Percentiles rank a stretch among this genome's conserved stretches.
phyloP scores from a whole-genome alignment of 1,140 invertebrate species.

The Scaptomyza montana region DNA sequence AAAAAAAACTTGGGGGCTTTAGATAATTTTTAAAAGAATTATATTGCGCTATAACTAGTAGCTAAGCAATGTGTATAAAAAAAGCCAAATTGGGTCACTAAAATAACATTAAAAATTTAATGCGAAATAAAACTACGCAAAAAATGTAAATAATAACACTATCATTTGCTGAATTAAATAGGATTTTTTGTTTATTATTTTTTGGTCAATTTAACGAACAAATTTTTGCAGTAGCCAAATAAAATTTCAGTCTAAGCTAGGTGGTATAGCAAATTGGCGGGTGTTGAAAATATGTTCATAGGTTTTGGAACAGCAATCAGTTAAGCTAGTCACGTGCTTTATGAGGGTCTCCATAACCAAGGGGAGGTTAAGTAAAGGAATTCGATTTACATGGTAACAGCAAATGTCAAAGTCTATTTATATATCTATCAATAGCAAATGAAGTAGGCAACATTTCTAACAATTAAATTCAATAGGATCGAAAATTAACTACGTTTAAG shows the following conservation, averaged over 20 bases:
- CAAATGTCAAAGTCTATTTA: constrained; percentile 18
- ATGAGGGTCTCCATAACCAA: constrained; percentile 55
- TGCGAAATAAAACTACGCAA: not conserved
- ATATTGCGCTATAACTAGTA: not conserved
- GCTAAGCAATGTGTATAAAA: not conserved
- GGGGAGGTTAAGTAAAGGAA: constrained; percentile 60
- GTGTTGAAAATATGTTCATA: constrained; percentile 13
- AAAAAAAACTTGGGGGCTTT: constrained; percentile 14
- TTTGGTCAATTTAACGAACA: constrained; percentile 37
- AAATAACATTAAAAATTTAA: not conserved
- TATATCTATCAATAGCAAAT: constrained; percentile 40
- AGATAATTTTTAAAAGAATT: not conserved
- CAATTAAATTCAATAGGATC: constrained; percentile 56
- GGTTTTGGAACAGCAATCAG: constrained; percentile 28
- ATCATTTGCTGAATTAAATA: constrained; percentile 6
- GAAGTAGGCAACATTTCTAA: constrained; percentile 6
- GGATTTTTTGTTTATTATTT: not conserved
- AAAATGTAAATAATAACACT: not conserved
- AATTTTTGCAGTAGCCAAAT: constrained; percentile 15
- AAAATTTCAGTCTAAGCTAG: constrained; percentile 17
- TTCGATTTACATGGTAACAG: constrained; percentile 34
- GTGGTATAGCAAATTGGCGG: constrained; percentile 19
- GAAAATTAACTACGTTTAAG: constrained; percentile 48
- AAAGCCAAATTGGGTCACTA: constrained; percentile 1
- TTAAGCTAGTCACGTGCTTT: constrained; percentile 62